Percentiles rank a stretch among this genome's conserved stretches.
Evolutionary conservation across 2,797 vertebrate genomes (phyloP).

Genomic region (Gymnopithys bicolor): DNA sequence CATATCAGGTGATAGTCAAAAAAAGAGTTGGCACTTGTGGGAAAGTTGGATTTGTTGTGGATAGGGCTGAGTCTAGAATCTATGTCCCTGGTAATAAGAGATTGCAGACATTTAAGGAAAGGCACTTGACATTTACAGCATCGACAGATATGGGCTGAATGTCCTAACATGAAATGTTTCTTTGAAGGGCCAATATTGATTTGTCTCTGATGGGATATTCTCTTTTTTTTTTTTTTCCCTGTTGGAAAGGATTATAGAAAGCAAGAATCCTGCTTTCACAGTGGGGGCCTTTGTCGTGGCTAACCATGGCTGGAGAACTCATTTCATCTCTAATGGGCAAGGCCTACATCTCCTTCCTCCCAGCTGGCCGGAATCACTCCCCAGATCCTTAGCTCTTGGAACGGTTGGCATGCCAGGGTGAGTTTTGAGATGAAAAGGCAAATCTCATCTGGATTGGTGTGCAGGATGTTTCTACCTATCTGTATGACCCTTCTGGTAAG

Average conservation of each 20-base stretch:
- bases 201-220: not conserved
- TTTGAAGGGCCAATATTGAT: not conserved
- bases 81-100: not conserved
- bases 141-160: not conserved
- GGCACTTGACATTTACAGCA: not conserved
- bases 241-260: constrained; percentile 81
- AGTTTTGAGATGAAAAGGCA: constrained; percentile 20
- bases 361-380: constrained; percentile 84
- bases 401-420: constrained; percentile 91
- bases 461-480: not conserved
- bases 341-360: constrained; percentile 73
- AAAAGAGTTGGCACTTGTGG: not conserved
- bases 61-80: not conserved
- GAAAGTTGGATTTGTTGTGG: not conserved
- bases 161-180: not conserved
- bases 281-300: constrained; percentile 79
- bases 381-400: constrained; percentile 87
- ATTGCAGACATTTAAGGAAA: not conserved
- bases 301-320: constrained; percentile 85
- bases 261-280: constrained; percentile 83
- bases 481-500: not conserved
- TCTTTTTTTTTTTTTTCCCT: too few species aligned
- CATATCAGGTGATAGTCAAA: not conserved
- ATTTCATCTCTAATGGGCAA: constrained; percentile 82
- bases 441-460: not conserved